Evolutionary conservation across 2,113 vertebrate genomes (phyloP), one percentile per base, ranked within the genome.

Genomic region (Pluvialis apricaria): DNA sequence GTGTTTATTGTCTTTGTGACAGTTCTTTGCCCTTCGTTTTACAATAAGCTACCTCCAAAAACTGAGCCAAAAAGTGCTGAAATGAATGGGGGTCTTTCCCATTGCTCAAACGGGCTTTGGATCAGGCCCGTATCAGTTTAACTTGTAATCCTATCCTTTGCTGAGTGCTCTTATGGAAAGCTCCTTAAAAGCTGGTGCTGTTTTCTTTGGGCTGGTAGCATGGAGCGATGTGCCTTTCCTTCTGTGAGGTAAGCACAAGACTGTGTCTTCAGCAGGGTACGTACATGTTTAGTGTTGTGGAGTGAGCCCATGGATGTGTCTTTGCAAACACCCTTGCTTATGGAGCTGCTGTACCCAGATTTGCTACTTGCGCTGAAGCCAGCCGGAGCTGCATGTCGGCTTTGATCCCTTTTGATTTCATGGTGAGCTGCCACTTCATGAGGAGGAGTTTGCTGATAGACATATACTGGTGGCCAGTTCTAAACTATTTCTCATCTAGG

Each of bases 281-380:
- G 0, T 51, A 13, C 0, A 0, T 55, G 31, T 32, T 79, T 69
- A 36, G 44, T 9, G 21, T 36, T 75, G 80, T 54, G 13, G 3
- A 2, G 13, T 3, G 49, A 71, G 38, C 21, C 12, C 45, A 13
- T 14, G 25, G 71, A 64, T 45, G 19, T 64, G 26, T 45, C 77
- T 72, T 6, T 57, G 49, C 58, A 83, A 76, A 51, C 25, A n/a
- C 4, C 21, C 19, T 75, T 72, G 29, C 52, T 38, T 68, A 42
- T 1, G 15, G 62, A 64, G 38, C 38, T 57, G n/a, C 52, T 62
- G 38, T 6, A 58, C 25, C 32, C 29, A 64, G 11, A 9, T 65
- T 20, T 72, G 15, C 28, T 64, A 3, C 54, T 79, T 52, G n/a
- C 31, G 55, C 28, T 1, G 6, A 66, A 44, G 40, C 62, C 76